Percentiles rank a stretch among this genome's conserved stretches.
phyloP scores from a whole-genome alignment of 64 coral and sea anemone genomes.

The Exaiptasia diaphana region DNA sequence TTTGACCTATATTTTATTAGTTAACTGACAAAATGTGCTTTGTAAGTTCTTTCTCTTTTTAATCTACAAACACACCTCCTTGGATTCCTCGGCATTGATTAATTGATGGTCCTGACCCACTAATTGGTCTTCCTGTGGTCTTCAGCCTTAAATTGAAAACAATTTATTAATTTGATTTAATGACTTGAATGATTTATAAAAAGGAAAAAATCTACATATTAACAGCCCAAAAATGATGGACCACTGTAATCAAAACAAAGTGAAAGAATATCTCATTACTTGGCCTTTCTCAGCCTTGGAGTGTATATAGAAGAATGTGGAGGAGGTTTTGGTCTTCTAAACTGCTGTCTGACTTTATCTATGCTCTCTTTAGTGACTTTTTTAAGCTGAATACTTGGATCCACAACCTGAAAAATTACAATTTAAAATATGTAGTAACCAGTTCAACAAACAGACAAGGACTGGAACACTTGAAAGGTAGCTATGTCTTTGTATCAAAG shows the following conservation, averaged over 20 bases:
- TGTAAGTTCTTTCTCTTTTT: too few relatives aligned
- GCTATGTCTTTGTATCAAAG: too few relatives aligned
- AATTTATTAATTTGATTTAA: not conserved
- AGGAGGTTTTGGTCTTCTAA: constrained; percentile 20
- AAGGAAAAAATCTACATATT: not conserved
- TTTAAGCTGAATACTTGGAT: constrained; percentile 80
- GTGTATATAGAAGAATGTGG: not conserved
- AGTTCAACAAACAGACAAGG: too few relatives aligned
- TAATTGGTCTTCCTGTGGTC: constrained; percentile 67
- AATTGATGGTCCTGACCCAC: constrained; percentile 61
- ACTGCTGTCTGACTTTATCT: constrained; percentile 41
- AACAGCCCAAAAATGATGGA: not conserved
- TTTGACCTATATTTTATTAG: too few relatives aligned
- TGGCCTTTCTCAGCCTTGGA: not conserved
- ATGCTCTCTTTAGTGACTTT: constrained; percentile 50
- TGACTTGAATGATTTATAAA: not conserved
- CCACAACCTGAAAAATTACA: constrained; percentile 44
- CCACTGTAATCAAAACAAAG: not conserved
- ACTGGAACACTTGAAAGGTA: too few relatives aligned
- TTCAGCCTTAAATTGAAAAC: constrained; percentile 29
- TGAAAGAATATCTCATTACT: not conserved
- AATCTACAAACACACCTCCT: too few relatives aligned
- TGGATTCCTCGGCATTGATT: constrained; percentile 63
- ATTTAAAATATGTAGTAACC: too few relatives aligned
- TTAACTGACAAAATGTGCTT: too few relatives aligned